Percentiles rank a stretch among this genome's conserved stretches.
phyloP scores from a whole-genome alignment of 2,888 invertebrate genomes.

The Caenorhabditis sp. region DNA sequence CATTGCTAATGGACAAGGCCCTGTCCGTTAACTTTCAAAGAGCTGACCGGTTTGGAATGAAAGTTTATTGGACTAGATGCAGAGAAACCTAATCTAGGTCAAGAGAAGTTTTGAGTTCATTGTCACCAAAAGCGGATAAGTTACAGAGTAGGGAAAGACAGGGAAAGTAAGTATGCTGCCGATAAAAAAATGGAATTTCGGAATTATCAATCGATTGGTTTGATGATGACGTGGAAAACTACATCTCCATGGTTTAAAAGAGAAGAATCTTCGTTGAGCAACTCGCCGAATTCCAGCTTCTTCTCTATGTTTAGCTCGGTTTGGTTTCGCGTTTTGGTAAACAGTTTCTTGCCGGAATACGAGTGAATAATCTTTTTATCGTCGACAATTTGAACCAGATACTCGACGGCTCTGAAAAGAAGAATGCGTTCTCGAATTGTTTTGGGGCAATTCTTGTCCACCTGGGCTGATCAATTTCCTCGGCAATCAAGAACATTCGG shows the following conservation, averaged over 20 bases:
- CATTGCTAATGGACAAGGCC: slow-evolving; percentile 8
- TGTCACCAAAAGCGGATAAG: neutral
- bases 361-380: slow-evolving; percentile 83
- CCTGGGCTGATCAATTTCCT: slow-evolving; percentile 78
- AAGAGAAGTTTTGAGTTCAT: neutral
- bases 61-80: slow-evolving; percentile 13
- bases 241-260: slow-evolving; percentile 74
- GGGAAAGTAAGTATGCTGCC: neutral
- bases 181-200: no score
- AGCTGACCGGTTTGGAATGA: slow-evolving; percentile 13
- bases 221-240: slow-evolving; percentile 73
- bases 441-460: neutral
- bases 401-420: slow-evolving; percentile 76
- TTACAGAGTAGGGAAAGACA: slow-evolving; percentile 15
- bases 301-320: slow-evolving; percentile 84
- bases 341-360: slow-evolving; percentile 84
- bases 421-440: neutral
- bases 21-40: neutral
- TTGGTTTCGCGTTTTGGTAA: slow-evolving; percentile 84
- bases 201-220: slow-evolving; percentile 75
- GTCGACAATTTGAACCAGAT: slow-evolving; percentile 82
- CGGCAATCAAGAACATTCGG: slow-evolving; percentile 71
- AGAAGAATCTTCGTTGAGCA: slow-evolving; percentile 75
- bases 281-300: slow-evolving; percentile 82
- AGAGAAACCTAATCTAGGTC: slow-evolving; percentile 43